Conservation (phyloP, 2,797 vertebrate genomes). For the Liparis tanakae region DNA sequence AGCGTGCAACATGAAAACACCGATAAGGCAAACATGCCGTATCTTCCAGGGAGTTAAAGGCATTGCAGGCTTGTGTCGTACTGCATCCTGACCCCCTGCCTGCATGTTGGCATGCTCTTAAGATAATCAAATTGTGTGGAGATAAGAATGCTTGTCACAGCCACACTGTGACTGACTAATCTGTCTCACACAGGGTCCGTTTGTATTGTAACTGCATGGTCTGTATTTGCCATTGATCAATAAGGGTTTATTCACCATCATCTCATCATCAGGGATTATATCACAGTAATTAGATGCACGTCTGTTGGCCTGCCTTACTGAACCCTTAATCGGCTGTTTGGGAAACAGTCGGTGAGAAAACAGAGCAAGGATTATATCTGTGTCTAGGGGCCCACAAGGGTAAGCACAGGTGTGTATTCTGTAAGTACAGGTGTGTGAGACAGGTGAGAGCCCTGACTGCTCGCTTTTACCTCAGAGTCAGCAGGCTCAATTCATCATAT, state of each 20-base stretch:
- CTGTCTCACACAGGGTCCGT: slow-evolving; percentile 16
- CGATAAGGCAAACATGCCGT: slow-evolving; percentile 53
- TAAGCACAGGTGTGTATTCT: slow-evolving; percentile 75
- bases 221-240: slow-evolving; percentile 46
- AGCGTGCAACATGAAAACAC: slow-evolving; percentile 55
- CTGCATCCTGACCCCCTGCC: slow-evolving; percentile 33
- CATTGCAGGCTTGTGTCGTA: slow-evolving; percentile 8
- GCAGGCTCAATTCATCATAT: slow-evolving; percentile 64
- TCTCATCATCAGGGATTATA: slow-evolving; percentile 51
- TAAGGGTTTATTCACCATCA: slow-evolving; percentile 44
- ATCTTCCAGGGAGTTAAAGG: slow-evolving; percentile 43
- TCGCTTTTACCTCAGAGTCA: slow-evolving; percentile 49
- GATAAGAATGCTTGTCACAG: slow-evolving; percentile 46
- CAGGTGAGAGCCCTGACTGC: slow-evolving; percentile 67
- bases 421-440: slow-evolving; percentile 75
- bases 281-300: slow-evolving; percentile 50
- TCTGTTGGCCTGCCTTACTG: slow-evolving; percentile 27
- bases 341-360: slow-evolving; percentile 48
- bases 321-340: slow-evolving; percentile 51
- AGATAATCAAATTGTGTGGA: slow-evolving; percentile 45
- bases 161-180: slow-evolving; percentile 29
- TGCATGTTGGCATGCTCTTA: slow-evolving; percentile 38
- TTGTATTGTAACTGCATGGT: slow-evolving; percentile 8
- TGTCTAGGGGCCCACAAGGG: slow-evolving; percentile 37
- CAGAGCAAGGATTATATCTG: slow-evolving; percentile 46